phyloP scores from a whole-genome alignment of 1,140 invertebrate species.

The Colletes gigas region DNA sequence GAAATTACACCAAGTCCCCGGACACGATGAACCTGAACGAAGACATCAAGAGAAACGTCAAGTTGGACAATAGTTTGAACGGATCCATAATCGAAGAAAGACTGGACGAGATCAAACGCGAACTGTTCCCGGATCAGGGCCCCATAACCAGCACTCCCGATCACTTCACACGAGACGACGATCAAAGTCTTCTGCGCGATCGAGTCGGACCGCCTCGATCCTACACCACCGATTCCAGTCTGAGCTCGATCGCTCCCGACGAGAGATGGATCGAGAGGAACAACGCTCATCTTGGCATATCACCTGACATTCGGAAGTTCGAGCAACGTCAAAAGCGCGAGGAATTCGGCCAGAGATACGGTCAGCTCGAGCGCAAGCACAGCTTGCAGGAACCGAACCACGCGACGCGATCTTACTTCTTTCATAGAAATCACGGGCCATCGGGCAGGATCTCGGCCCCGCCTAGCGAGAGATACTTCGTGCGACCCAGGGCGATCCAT shows the following conservation, averaged over 20 bases:
- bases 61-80: constrained; percentile 74
- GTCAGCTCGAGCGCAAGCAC: constrained; percentile 74
- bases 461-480: constrained; percentile 71
- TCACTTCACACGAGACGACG: constrained; percentile 67
- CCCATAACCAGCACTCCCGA: constrained; percentile 75
- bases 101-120: constrained; percentile 75
- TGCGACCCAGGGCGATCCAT: constrained; percentile 70
- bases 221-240: constrained; percentile 68
- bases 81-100: constrained; percentile 74
- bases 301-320: constrained; percentile 46
- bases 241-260: constrained; percentile 69
- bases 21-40: constrained; percentile 78
- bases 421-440: constrained; percentile 72
- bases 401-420: constrained; percentile 48
- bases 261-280: constrained; percentile 73
- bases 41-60: constrained; percentile 77
- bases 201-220: constrained; percentile 53
- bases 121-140: constrained; percentile 72
- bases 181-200: constrained; percentile 37
- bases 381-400: constrained; percentile 74
- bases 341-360: constrained; percentile 42
- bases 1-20: constrained; percentile 76
- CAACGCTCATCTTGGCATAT: constrained; percentile 62
- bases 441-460: constrained; percentile 77
- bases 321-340: constrained; percentile 53